phyloP scores from a whole-genome alignment of 2,797 vertebrate species.

The Oreortyx pictus region DNA sequence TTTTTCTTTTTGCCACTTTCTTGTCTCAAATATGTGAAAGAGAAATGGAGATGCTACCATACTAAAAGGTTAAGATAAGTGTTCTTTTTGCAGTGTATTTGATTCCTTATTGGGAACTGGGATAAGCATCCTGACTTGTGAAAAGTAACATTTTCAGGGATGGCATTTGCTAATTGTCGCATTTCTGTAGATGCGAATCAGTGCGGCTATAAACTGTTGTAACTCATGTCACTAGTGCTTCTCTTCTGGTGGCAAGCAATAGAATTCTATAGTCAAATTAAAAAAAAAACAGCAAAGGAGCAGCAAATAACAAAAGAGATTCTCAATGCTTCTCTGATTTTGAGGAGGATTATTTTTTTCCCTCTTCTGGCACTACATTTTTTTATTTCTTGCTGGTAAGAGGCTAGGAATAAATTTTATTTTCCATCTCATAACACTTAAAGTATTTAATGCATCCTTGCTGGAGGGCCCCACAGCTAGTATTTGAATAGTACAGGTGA shows the following conservation, averaged over 20 bases:
- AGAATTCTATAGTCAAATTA: neutral
- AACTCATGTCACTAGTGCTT: neutral
- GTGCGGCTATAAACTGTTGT: neutral
- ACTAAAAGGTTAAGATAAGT: neutral
- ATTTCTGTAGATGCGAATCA: neutral
- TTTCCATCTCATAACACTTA: neutral
- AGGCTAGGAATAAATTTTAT: neutral
- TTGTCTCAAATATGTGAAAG: neutral
- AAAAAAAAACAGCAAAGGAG: neutral
- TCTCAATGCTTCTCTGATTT: neutral
- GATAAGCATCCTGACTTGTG: neutral
- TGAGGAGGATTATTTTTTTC: neutral
- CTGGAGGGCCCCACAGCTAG: neutral
- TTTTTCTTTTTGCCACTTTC: neutral
- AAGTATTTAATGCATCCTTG: neutral
- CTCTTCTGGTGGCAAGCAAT: neutral
- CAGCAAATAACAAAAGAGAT: neutral
- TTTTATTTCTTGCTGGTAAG: neutral
- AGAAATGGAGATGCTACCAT: neutral
- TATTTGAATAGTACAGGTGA: neutral
- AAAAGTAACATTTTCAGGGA: neutral
- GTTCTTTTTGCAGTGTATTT: neutral
- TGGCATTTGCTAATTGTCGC: neutral
- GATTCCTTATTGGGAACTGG: neutral
- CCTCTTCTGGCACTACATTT: neutral